Percentiles rank a stretch among this genome's conserved stretches.
These are phyloP conservation scores for Hydropotes inermis DNA, from an alignment of 2,113 vertebrate genomes.

Conservation along the genomic window DNA sequence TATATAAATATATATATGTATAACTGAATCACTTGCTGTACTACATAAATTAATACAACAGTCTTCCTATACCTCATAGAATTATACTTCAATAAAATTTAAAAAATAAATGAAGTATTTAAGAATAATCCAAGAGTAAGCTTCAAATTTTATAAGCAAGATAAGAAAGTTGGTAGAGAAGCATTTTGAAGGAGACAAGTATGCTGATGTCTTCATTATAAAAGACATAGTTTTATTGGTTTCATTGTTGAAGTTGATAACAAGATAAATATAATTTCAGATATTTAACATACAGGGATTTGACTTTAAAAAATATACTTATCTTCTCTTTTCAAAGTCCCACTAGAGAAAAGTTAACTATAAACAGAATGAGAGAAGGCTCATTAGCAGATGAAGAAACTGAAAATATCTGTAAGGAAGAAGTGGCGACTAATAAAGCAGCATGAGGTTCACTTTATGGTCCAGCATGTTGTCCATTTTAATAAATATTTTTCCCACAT, in stretches of 20 bases:
- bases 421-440: neutral
- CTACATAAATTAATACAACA: neutral
- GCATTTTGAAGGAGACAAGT: neutral
- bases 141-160: neutral
- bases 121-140: neutral
- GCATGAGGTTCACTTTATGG: neutral
- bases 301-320: neutral
- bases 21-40: neutral
- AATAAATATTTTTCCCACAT: neutral
- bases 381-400: neutral
- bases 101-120: neutral
- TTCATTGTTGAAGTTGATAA: neutral
- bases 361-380: neutral
- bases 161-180: neutral
- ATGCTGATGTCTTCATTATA: neutral
- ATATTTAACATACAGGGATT: neutral
- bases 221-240: neutral
- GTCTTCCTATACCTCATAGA: neutral
- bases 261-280: neutral
- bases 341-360: neutral
- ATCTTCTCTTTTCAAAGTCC: neutral
- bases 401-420: neutral
- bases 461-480: neutral
- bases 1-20: neutral
- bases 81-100: neutral